phyloP scores from a whole-genome alignment of 2,797 vertebrate genomes.

The Enteromius afrohamiltoni region DNA sequence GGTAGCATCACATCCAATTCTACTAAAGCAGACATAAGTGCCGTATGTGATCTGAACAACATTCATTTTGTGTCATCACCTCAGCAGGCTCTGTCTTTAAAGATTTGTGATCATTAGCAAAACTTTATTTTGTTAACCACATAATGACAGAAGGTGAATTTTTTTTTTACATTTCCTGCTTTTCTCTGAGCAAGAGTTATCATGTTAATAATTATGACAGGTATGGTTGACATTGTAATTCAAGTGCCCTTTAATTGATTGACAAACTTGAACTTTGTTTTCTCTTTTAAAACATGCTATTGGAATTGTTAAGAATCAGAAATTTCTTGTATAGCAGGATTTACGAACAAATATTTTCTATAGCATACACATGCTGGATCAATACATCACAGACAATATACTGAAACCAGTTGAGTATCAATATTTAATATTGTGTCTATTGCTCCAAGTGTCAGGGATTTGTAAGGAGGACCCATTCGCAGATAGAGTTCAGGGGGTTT shows the following conservation, averaged over 20 bases:
- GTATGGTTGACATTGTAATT: background rate
- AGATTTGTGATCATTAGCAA: constrained; percentile 37
- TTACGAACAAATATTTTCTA: background rate
- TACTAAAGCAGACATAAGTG: constrained; percentile 23
- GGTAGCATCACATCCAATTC: constrained; percentile 32
- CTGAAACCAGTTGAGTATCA: background rate
- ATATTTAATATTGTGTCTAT: background rate
- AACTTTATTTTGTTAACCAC: constrained; percentile 29
- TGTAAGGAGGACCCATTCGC: no score
- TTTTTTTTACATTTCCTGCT: no score
- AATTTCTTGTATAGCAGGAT: background rate
- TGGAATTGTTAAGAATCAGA: background rate
- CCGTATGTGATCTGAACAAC: constrained; percentile 9
- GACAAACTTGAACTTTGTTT: background rate
- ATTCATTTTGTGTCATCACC: constrained; percentile 32
- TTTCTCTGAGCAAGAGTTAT: background rate
- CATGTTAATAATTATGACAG: background rate
- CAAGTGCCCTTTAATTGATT: background rate
- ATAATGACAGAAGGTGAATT: constrained; percentile 6
- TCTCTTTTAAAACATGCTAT: background rate
- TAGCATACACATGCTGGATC: background rate
- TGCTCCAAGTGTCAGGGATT: no score
- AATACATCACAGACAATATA: background rate
- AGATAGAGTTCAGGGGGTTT: no score
- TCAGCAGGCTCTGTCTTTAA: constrained; percentile 31